Evolutionary conservation across 2,888 invertebrate species (phyloP).

Genomic region (Empis livida): DNA sequence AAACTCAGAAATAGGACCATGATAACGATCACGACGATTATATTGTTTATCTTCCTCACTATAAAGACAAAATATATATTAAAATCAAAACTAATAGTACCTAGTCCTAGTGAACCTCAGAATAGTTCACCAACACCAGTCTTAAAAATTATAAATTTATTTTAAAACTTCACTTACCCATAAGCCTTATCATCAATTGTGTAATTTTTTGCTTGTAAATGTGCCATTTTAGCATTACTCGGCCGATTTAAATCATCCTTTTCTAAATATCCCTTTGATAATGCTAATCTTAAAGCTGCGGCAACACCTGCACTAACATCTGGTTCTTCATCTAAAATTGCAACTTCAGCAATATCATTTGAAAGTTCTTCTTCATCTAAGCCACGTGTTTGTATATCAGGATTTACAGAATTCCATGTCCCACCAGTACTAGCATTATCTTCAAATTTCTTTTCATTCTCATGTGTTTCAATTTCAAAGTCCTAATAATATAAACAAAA

Average conservation of each 20-base stretch:
- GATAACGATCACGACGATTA: conserved; percentile 58
- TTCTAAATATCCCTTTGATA: conserved; percentile 89
- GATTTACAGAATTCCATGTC: conserved; percentile 76
- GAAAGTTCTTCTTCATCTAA: conserved; percentile 36
- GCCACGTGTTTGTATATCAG: conserved; percentile 35
- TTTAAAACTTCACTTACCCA: conserved; percentile 35
- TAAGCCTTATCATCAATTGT: conserved; percentile 66
- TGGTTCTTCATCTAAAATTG: conserved; percentile 76
- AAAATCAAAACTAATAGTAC: no score
- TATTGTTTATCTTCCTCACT: conserved; percentile 74
- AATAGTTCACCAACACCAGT: no score
- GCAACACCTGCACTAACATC: conserved; percentile 84
- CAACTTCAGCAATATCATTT: conserved; percentile 32
- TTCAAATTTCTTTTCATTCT: conserved; percentile 32
- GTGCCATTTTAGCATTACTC: conserved; percentile 56
- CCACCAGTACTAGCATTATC: conserved; percentile 37
- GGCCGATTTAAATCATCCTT: conserved; percentile 62
- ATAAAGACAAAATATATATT: no score
- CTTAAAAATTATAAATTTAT: conserved; percentile 3
- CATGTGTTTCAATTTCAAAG: conserved; percentile 29
- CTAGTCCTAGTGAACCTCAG: no score
- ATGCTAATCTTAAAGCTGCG: conserved; percentile 78
- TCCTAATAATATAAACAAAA: conserved; percentile 16
- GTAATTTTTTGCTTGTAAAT: conserved; percentile 67
- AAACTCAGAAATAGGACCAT: conserved; percentile 81